These are phyloP conservation scores for Pseudorhombus dupliciocellatus DNA, from an alignment of 2,113 vertebrate species.

Conservation along the genomic window DNA sequence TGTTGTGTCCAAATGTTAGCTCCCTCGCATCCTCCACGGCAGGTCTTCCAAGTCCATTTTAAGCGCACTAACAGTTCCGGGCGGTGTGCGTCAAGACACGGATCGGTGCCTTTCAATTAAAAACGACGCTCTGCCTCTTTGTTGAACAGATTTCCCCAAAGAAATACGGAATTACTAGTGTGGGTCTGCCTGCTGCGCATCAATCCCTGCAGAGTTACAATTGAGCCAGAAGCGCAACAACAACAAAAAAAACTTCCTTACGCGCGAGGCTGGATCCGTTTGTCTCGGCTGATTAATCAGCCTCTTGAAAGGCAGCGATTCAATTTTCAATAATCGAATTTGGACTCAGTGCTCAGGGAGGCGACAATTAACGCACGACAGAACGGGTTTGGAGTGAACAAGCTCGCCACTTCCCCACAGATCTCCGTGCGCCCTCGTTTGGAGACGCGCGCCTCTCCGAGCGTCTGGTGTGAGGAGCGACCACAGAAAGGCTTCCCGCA, in stretches of 20 bases:
- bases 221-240: neutral
- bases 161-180: neutral
- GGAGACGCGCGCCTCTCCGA: conserved; percentile 41
- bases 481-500: neutral
- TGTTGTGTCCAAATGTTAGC: conserved; percentile 44
- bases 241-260: conserved; percentile 20
- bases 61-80: conserved; percentile 43
- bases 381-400: neutral
- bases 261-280: conserved; percentile 1
- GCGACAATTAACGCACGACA: neutral
- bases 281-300: neutral
- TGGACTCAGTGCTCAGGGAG: neutral
- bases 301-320: neutral
- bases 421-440: conserved; percentile 50
- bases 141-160: neutral
- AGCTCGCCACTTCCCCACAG: neutral
- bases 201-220: conserved; percentile 1
- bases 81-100: conserved; percentile 59
- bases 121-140: conserved; percentile 13
- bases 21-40: conserved; percentile 63
- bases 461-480: neutral
- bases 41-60: conserved; percentile 73
- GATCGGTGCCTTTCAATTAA: conserved; percentile 46
- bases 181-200: neutral
- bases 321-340: conserved; percentile 1